These are phyloP conservation scores for Anoura caudifer DNA, from an alignment of 2,113 vertebrate genomes.

Conservation along the genomic window DNA sequence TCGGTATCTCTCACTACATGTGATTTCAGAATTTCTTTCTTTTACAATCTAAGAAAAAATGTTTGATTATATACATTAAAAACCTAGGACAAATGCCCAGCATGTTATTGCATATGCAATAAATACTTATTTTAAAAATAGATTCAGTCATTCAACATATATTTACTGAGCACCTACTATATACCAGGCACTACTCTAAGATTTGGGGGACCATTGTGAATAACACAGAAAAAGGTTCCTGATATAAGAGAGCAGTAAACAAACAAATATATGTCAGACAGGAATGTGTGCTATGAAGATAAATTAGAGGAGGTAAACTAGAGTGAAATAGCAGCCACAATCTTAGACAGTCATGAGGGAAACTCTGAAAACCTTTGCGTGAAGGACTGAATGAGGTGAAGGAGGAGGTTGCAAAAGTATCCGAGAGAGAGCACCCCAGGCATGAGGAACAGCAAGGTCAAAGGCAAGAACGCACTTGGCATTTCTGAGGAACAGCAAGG, in stretches of 20 bases:
- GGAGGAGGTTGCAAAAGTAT: not conserved
- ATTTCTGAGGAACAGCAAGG: not conserved
- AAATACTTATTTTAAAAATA: not conserved
- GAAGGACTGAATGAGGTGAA: not conserved
- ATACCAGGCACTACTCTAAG: not conserved
- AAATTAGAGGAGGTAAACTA: not conserved
- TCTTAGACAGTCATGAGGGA: not conserved
- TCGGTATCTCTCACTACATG: not conserved
- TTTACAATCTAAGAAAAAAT: not conserved
- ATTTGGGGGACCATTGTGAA: not conserved
- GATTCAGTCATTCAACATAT: not conserved
- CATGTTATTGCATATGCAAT: not conserved
- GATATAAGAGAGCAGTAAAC: not conserved
- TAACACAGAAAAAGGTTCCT: not conserved
- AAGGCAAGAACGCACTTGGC: not conserved
- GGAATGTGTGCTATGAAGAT: not conserved
- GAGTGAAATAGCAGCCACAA: not conserved
- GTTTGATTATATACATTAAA: not conserved
- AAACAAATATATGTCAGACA: not conserved
- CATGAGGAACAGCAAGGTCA: not conserved
- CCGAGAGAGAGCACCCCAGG: not conserved
- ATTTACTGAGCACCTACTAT: not conserved
- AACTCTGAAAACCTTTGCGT: not conserved
- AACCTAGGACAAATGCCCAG: not conserved
- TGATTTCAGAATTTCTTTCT: constrained; percentile 13